Conservation (phyloP, 2,113 vertebrate species). For the Xiphophorus maculatus region DNA sequence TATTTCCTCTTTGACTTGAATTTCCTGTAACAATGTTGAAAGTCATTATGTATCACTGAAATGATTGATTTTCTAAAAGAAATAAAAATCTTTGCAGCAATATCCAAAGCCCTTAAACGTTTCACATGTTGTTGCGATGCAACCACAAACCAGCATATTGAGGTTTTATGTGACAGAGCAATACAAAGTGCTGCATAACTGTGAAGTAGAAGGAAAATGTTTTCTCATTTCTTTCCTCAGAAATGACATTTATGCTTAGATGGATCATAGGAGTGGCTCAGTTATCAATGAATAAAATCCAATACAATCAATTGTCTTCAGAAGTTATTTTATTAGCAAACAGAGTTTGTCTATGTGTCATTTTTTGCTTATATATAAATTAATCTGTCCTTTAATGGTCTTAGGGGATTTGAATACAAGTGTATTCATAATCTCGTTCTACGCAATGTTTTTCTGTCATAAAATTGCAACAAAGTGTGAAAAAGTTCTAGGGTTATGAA, state of each 20-base stretch:
- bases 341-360: too few species aligned
- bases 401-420: too few species aligned
- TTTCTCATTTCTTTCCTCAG: background rate
- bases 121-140: background rate
- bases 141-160: background rate
- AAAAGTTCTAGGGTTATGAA: background rate
- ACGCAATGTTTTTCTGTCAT: background rate
- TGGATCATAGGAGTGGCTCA: too few species aligned
- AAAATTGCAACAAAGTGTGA: background rate
- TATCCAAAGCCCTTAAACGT: background rate
- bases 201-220: background rate
- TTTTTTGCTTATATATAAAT: background rate
- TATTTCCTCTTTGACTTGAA: slow-evolving; percentile 86
- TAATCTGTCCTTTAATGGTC: background rate
- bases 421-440: too few species aligned
- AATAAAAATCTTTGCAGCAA: background rate
- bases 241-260: too few species aligned
- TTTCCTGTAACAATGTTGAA: slow-evolving; percentile 31
- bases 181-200: background rate
- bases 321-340: background rate
- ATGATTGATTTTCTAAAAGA: background rate
- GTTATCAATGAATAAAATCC: background rate
- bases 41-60: background rate
- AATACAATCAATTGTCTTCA: background rate
- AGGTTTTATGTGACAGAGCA: background rate